Evolutionary conservation across 2,888 invertebrate species (phyloP), one percentile per base, ranked within the genome.

Genomic region (Mechanitis messenoides): DNA sequence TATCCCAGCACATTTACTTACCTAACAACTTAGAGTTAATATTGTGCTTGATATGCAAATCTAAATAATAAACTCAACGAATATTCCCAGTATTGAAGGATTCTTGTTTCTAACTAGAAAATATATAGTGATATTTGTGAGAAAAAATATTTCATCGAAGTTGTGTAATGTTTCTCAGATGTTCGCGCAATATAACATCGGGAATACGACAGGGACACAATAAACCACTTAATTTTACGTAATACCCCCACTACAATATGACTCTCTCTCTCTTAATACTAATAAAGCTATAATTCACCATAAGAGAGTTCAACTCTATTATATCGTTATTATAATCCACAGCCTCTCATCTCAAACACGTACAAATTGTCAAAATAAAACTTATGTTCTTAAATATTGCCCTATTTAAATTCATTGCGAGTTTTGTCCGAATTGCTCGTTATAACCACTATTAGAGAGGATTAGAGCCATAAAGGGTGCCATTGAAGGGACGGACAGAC

Each of bases 361-460:
- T 62, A 33, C 58, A 38, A 60, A 64, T 54, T 46, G 66, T 64
- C 66, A 62, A 60, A 62, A 60, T 59, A 66, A 56, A 63, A 66
- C 59, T 66, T 54, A 66, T 59, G 62, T 46, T 35, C 58, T 57
- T 33, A 45, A 55, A 62, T 63, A 62, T 67, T 56, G 59, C 60
- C 60, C 60, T 61, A 62, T 68, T 68, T 63, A 62, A 68, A 66
- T 69, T 68, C 66, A 68, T 66, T 60, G 65, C 63, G 55, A 59
- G 61, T 56, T 66, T 59, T 65, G 67, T 65, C 62, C 66, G 65
- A 63, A 64, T 68, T 50, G 61, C 62, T 64, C 66, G 66, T 63
- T 62, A 66, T 60, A 66, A 63, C 63, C 66, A 65, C 66, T 66
- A 68, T 68, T 59, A 64, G 47, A 59, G 61, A 61, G 64, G 64